These are phyloP conservation scores for Strix uralensis DNA, from an alignment of 2,113 vertebrate species.

Conservation along the genomic window DNA sequence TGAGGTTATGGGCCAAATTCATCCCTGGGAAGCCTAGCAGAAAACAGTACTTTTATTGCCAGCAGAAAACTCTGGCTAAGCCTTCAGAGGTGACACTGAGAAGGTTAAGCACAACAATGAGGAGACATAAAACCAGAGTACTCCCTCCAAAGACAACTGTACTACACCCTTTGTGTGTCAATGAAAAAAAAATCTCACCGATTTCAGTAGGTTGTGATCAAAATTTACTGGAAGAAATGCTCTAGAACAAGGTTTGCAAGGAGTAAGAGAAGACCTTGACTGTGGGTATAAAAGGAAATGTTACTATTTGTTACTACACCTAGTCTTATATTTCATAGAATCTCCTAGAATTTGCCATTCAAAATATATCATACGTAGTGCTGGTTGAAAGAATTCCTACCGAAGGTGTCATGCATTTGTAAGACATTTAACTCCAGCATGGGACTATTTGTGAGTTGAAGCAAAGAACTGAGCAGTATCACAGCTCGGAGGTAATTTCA, in stretches of 20 bases:
- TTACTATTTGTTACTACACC: neutral
- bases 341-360: neutral
- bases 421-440: neutral
- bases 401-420: neutral
- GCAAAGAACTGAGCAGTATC: neutral
- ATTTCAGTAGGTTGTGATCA: neutral
- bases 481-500: neutral
- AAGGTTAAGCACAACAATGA: neutral
- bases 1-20: neutral
- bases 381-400: neutral
- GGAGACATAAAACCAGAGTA: neutral
- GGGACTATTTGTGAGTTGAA: neutral
- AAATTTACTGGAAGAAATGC: neutral
- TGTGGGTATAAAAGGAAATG: neutral
- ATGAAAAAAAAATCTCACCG: neutral
- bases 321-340: neutral
- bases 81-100: neutral
- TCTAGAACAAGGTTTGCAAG: neutral
- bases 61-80: neutral
- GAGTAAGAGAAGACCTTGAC: neutral
- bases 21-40: neutral
- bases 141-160: neutral
- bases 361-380: fast-evolving
- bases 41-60: neutral
- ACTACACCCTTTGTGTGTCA: neutral